Percentiles rank a stretch among this genome's conserved stretches.
Evolutionary conservation across 2,888 invertebrate genomes (phyloP).

Genomic region (Leptopilina syphax): DNA sequence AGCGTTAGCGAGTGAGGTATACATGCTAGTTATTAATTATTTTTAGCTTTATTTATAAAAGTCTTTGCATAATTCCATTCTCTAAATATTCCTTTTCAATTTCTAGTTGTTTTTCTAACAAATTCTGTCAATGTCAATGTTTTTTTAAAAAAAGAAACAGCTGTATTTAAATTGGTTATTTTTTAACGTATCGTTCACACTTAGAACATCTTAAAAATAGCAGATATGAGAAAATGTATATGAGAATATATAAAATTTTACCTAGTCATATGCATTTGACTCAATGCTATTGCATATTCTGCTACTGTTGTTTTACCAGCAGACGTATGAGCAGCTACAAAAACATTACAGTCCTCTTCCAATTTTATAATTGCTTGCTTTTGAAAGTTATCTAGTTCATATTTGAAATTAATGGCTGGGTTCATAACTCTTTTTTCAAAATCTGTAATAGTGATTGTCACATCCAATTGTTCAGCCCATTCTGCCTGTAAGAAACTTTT

Average conservation of each 20-base stretch:
- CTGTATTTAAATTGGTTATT: too few species aligned
- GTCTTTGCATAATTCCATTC: too few species aligned
- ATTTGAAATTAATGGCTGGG: conserved; percentile 91
- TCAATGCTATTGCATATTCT: conserved; percentile 98
- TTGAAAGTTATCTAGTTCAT: conserved; percentile 97
- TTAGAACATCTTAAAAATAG: too few species aligned
- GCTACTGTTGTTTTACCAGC: conserved; percentile 99
- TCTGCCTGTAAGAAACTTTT: conserved; percentile 81
- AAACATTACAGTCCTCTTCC: conserved; percentile 96
- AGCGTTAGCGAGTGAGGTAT: too few species aligned
- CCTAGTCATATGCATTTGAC: conserved; percentile 93
- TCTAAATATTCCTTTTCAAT: too few species aligned
- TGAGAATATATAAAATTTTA: conserved; percentile 64
- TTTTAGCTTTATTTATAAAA: too few species aligned
- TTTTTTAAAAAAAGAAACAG: too few species aligned
- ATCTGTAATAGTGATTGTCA: conserved; percentile 87
- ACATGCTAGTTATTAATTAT: too few species aligned
- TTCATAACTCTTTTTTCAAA: conserved; percentile 89
- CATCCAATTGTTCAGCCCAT: conserved; percentile 94
- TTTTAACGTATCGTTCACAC: too few species aligned
- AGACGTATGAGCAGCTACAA: conserved; percentile 99
- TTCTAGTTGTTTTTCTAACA: too few species aligned
- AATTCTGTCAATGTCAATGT: too few species aligned
- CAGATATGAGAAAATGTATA: too few species aligned
- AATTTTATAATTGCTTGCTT: conserved; percentile 97